Evolutionary conservation across 1,140 invertebrate species (phyloP), one percentile per base, ranked within the genome.

Genomic region (Cecropterus lyciades): DNA sequence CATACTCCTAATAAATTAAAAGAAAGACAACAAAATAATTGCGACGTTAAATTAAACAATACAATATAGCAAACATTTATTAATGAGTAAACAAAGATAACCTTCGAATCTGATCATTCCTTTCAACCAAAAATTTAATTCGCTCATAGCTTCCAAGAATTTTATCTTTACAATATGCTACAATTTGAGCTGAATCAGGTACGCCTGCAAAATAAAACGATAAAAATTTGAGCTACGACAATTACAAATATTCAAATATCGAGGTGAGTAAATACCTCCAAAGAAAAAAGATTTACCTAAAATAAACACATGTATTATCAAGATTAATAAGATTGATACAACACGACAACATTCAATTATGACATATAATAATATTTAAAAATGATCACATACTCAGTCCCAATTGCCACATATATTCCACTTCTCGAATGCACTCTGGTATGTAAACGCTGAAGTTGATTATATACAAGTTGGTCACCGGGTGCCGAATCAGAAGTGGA

Each of bases 381-480:
- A 66, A 46, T 30, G 64, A 46, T 30, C 57, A 78, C 85, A 83
- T 84, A 94, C 93, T 84, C 13, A 96, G 84, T 45, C 93, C 92
- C 27, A 96, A 92, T 75, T 95, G 95, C 75, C 94, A 94, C 92
- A 96, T 95, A 68, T 95, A 95, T 78, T 96, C 95, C 0, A 95
- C 93, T 87, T 96, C 96, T 63, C 94, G 87, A 53, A 96, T 95
- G 17, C 95, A 94, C 92, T 96, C 95, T 4, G 86, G 85, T 57
- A 96, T 95, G 40, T 94, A 95, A 0, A 94, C 86, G 87, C 96
- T 95, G 70, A 96, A 95, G 85, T 96, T 96, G 0, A 96, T 85
- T 6, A 92, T 83, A 42, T 94, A 94, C 68, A 93, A 92, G 67
- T 94, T 93, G 0, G 94, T 95, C 51, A 84, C 81, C 16, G 93